A percentile compares a stretch with the other conserved stretches of the same genome.
Evolutionary conservation across 1,140 invertebrate genomes (phyloP).

Genomic region (Tigriopus japonicus): DNA sequence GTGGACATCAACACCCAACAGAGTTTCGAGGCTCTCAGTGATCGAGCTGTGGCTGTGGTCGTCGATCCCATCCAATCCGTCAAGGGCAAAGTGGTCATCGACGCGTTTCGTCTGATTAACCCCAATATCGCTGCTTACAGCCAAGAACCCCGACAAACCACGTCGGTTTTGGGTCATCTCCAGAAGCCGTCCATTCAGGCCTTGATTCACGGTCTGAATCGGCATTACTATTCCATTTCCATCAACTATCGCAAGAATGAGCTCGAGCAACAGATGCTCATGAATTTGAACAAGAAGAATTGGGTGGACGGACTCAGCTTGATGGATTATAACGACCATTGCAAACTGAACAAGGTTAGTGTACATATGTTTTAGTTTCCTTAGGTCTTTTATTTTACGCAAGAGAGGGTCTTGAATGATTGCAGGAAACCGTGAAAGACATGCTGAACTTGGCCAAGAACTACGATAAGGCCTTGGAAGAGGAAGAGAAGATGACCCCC

Average conservation of each 20-base stretch:
- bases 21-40: constrained; percentile 93
- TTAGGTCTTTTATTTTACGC: not conserved
- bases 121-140: constrained; percentile 78
- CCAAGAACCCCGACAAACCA: constrained; percentile 86
- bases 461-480: constrained; percentile 96
- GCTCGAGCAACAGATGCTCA: constrained; percentile 95
- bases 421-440: constrained; percentile 67
- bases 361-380: not conserved
- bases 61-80: constrained; percentile 99
- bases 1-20: constrained; percentile 99
- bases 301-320: constrained; percentile 97
- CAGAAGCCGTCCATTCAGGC: constrained; percentile 99
- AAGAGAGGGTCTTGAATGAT: not conserved
- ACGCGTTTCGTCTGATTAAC: constrained; percentile 90
- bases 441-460: constrained; percentile 96
- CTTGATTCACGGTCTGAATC: constrained; percentile 91
- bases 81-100: constrained; percentile 85
- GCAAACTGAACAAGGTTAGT: constrained; percentile 46
- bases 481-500: constrained; percentile 99
- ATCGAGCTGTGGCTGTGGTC: constrained; percentile 95
- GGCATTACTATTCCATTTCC: constrained; percentile 98
- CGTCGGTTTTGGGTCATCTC: constrained; percentile 93
- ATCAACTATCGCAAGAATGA: constrained; percentile 93
- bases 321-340: constrained; percentile 85
- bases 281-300: constrained; percentile 96